Base-by-base conservation (phyloP, 1,140 invertebrate species). In the Drosophila lacertosa region DNA sequence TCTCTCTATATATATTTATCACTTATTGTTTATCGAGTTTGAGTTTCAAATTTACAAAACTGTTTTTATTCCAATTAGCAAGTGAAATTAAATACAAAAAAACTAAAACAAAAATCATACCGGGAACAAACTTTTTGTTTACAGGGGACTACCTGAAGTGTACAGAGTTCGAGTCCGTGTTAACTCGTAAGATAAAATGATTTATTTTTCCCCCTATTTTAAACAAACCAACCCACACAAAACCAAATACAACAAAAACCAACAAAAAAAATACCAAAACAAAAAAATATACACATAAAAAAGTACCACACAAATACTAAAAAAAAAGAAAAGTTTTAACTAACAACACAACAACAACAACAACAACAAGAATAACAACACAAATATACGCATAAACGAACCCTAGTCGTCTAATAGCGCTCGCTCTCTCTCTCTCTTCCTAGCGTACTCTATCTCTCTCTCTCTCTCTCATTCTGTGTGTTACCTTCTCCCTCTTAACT, bases 91-190 rank as follows among this genome's bases (percentile, higher is more conserved):
- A 51, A 59, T 39, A 74, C 35, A 37, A 39, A 53, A 51, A 70
- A 64, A 55, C 67, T 57, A 79, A 78, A 77, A 89, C 77, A 79
- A 82, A 89, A 88, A 91, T 90, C 84, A 86, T 88, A 91, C 92
- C 92, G 92, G 93, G 81, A 86, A 84, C 81, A 81, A 84, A 92
- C 94, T 93, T 93, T 94, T 94, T 92, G 94, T 94, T 95, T 95
- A 91, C 94, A 95, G 94, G 94, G 93, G 93, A 92, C 93, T 95
- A 91, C 93, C 93, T 91, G 94, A 95, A 93, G 94, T 94, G 93
- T 95, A 94, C 94, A 94, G 93, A 93, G 94, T 95, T 93, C 94
- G 94, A 93, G 94, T 95, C 92, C 94, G 94, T 94, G 93, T 95
- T 89, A 95, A 94, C 92, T 94, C 94, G 95, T 95, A 95, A 95